These are phyloP conservation scores for Plotosus lineatus DNA, from an alignment of 2,113 vertebrate species.

Conservation along the genomic window DNA sequence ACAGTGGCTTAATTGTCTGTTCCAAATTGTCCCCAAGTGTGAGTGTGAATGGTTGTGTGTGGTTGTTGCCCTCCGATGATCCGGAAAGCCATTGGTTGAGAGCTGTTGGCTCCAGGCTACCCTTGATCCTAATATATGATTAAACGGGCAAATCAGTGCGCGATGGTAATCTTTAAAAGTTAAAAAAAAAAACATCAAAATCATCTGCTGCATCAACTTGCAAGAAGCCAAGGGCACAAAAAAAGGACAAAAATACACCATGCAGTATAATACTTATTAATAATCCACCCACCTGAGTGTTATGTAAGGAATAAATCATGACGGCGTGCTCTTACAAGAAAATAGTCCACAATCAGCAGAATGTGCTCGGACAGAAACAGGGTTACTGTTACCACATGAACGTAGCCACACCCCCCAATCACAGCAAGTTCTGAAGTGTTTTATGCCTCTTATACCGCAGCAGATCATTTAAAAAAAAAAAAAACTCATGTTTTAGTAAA, in stretches of 20 bases:
- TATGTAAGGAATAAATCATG: conserved; percentile 13
- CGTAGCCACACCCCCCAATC: neutral
- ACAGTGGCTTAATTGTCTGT: too few species aligned
- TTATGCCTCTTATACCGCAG: neutral
- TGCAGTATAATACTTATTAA: conserved; percentile 4
- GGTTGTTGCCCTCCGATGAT: too few species aligned
- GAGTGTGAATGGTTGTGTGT: too few species aligned
- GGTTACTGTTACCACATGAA: neutral
- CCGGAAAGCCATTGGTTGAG: too few species aligned
- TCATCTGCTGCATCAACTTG: neutral
- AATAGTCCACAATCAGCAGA: neutral
- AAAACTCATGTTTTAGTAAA: neutral
- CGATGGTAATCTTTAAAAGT: neutral
- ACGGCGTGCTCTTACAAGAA: neutral
- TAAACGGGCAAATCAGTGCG: too few species aligned
- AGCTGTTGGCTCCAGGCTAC: too few species aligned
- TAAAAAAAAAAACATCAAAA: neutral
- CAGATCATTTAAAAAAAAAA: neutral
- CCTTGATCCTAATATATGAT: too few species aligned
- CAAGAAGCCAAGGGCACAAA: conserved; percentile 6
- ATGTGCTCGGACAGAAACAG: neutral
- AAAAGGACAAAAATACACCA: neutral
- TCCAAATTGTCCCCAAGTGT: too few species aligned
- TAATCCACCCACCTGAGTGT: conserved; percentile 11
- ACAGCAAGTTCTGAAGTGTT: neutral